phyloP scores from a whole-genome alignment of 2,113 vertebrate species.

The Alethe diademata region DNA sequence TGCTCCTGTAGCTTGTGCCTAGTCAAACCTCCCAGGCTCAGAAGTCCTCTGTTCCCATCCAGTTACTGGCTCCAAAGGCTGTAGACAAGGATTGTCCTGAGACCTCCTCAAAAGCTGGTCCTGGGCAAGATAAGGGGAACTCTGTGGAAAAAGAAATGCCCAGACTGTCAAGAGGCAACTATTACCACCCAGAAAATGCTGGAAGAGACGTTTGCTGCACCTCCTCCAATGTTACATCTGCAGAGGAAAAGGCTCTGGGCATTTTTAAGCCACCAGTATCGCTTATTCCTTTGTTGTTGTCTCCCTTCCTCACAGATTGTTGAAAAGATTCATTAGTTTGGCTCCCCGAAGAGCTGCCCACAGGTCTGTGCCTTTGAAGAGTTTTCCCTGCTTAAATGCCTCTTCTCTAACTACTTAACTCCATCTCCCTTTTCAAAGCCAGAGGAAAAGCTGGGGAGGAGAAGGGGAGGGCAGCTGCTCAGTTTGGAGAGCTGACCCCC shows the following conservation, averaged over 20 bases:
- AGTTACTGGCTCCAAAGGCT: neutral
- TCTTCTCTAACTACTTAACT: neutral
- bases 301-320: neutral
- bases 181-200: neutral
- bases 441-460: neutral
- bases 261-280: neutral
- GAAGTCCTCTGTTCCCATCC: neutral
- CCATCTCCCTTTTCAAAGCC: neutral
- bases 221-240: neutral
- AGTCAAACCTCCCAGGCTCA: neutral
- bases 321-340: neutral
- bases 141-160: neutral
- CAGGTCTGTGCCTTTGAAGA: neutral
- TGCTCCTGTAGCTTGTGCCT: neutral
- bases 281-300: neutral
- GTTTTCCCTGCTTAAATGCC: neutral
- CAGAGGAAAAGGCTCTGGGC: neutral
- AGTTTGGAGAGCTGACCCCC: neutral
- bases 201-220: neutral
- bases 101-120: neutral
- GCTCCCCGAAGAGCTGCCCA: neutral
- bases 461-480: neutral
- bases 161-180: neutral
- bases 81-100: neutral
- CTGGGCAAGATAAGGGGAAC: neutral